Evolutionary conservation across 2,113 vertebrate genomes (phyloP), one percentile per base, ranked within the genome.

Genomic region (Amphiprion ocellaris): DNA sequence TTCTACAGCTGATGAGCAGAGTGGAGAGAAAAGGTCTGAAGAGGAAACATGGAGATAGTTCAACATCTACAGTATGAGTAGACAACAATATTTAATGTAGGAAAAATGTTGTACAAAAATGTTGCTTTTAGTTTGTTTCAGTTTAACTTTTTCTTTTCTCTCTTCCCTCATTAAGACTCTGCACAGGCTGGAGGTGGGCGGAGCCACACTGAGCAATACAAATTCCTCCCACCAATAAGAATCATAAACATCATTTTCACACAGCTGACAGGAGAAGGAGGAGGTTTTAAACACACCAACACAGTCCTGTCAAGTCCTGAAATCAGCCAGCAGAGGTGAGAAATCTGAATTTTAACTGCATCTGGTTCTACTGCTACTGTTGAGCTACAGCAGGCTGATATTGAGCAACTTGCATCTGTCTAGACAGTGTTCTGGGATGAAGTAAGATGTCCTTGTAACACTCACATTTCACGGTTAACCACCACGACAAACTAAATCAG

Each of bases 361-460:
- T 26, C 39, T 65, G 52, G 64, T 64, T 47, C 39, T 47, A 24
- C 10, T 47, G 59, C 69, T 28, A 19, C 37, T 0, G 50, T 55
- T 60, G 50, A 49, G 30, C 46, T 44, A 33, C 63, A 69, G 16
- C 23, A 12, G 12, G 21, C 71, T 44, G 17, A 52, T 60, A 41
- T 0, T 37, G 19, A 65, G 44, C 60, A 44, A 58, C 26, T 12
- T 26, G 5, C 10, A 54, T 49, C 24, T 46, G 82, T 73, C 84
- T 65, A 85, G 75, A 85, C 74, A 75, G 4, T 10, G 1, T 79
- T 87, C 85, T 30, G 39, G 72, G 63, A 74, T 69, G 78, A 73
- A 77, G 55, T 21, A 39, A n/a, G 4, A 71, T 19, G 52, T 67
- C 60, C 46, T 63, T 58, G 19, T 69, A 71, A 33, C 44, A 37